A percentile compares a stretch with the other conserved stretches of the same genome.
Conservation (phyloP, 2,797 vertebrate genomes). For the Emydoidea blandingii region DNA sequence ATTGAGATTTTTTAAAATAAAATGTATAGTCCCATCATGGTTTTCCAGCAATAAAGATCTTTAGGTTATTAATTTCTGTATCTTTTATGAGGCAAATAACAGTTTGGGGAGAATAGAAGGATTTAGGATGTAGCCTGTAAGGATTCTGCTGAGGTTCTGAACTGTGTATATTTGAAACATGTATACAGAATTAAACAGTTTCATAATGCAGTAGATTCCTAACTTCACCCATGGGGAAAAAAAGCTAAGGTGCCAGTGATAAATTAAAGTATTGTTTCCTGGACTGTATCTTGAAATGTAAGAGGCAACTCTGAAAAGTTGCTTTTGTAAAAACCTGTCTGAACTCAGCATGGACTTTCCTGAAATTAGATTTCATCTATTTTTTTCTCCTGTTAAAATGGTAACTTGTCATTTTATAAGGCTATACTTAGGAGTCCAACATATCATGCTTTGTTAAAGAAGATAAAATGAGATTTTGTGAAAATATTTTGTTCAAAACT, state of each 20-base stretch:
- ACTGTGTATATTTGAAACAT: not conserved
- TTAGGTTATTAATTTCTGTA: slow-evolving; percentile 2
- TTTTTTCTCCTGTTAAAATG: slow-evolving; percentile 55
- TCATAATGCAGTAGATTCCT: not conserved
- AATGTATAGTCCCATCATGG: not conserved
- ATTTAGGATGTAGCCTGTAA: not conserved
- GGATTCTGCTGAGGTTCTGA: slow-evolving; percentile 15
- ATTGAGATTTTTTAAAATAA: slow-evolving; percentile 63
- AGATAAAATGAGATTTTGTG: slow-evolving; percentile 76
- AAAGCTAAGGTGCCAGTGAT: not conserved
- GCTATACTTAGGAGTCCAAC: slow-evolving; percentile 68
- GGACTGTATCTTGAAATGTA: slow-evolving; percentile 35
- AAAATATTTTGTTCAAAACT: slow-evolving; percentile 73
- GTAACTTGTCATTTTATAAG: slow-evolving; percentile 72
- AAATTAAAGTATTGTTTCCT: slow-evolving; percentile 37
- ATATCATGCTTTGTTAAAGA: slow-evolving; percentile 76
- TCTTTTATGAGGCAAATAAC: not conserved
- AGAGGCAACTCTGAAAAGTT: slow-evolving; percentile 51
- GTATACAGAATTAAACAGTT: slow-evolving; percentile 1
- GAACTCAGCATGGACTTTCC: slow-evolving; percentile 60
- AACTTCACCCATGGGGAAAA: not conserved
- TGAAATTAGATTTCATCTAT: slow-evolving; percentile 42
- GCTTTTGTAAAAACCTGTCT: slow-evolving; percentile 54
- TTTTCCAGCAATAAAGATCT: slow-evolving; percentile 61
- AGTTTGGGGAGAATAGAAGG: not conserved